Evolutionary conservation across 1,140 invertebrate species (phyloP).

Genomic region (Orius insidiosus): DNA sequence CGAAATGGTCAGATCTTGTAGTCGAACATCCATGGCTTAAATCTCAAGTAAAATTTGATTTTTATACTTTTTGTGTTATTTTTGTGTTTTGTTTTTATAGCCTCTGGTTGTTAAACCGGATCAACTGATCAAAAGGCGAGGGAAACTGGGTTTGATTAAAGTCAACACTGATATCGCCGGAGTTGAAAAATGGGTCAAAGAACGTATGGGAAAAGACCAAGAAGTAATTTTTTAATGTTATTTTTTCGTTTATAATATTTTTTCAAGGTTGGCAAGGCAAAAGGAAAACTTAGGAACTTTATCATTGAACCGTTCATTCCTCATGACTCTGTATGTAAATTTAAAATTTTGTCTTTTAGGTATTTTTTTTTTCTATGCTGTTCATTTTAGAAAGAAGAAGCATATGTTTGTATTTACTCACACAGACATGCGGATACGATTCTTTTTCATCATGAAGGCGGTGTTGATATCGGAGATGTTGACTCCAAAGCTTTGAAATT

Average conservation of each 20-base stretch:
- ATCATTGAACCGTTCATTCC: constrained; percentile 94
- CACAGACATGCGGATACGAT: constrained; percentile 85
- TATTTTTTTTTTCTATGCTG: not conserved
- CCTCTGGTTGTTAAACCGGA: constrained; percentile 94
- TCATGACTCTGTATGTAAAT: constrained; percentile 65
- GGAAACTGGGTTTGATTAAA: constrained; percentile 92
- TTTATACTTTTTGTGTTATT: too few species aligned
- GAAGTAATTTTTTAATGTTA: constrained; percentile 31
- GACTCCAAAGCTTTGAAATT: constrained; percentile 82
- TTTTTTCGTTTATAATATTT: constrained; percentile 7
- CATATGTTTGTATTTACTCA: constrained; percentile 95
- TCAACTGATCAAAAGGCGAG: constrained; percentile 93
- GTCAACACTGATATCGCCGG: constrained; percentile 69
- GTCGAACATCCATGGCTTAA: constrained; percentile 74
- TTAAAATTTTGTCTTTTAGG: constrained; percentile 11
- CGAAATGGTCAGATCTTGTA: constrained; percentile 61
- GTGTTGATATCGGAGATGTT: constrained; percentile 96
- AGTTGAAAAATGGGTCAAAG: constrained; percentile 74
- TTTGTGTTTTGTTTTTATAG: constrained; percentile 33
- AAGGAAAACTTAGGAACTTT: constrained; percentile 78
- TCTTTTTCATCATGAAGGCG: constrained; percentile 93
- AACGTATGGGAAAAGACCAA: constrained; percentile 74
- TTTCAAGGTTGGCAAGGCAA: constrained; percentile 57
- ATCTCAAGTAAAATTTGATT: constrained; percentile 37
- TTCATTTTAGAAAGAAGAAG: constrained; percentile 63